Base-by-base conservation (phyloP, 2,113 vertebrate genomes). In the Bombycilla garrulus region DNA sequence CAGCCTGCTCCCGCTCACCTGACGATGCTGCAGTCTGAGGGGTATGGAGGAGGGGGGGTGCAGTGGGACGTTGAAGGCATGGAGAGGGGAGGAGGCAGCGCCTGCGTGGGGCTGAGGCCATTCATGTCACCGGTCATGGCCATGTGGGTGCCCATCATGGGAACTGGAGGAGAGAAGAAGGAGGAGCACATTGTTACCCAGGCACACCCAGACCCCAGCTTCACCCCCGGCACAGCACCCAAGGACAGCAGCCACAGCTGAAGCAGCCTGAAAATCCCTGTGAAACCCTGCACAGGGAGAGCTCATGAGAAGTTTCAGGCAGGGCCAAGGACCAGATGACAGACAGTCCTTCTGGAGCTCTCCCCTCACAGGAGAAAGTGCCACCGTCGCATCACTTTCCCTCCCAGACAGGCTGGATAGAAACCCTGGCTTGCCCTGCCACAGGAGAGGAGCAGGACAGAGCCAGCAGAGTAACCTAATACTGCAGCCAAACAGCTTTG, bases 11-110 rank as follows among this genome's bases (percentile, higher is more conserved):
- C 88, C 0, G 95, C 98, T 98, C 99, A 99, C 99, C 99, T 99
- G 98, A 99, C 98, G 93, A 99, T 99, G 98, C 99, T 99, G 98
- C 99, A 99, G 98, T 99, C 99, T 97, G 99, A 99, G 87, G 99
- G 99, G 98, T 99, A 99, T 60, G 99, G 99, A 96, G 99, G 99
- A 95, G 99, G 99, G 71, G 99, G 99, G 4, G 99, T 99, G 97
- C 99, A 99, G 98, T 99, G 99, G 94, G 99, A 99, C 36, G 99
- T 99, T 86, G 99, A 99, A 92, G 99, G 98, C 99, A 99, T 98
- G 97, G 99, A 99, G 88, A 99, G 98, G 97, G 99, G 98, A 82
- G 98, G 98, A 98, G 99, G 99, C 98, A 99, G 98, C 80, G 98
- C 97, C 94, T 99, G 99, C 54, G 99, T 99, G 82, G 99, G 99